A percentile compares a stretch with the other conserved stretches of the same genome.
These are phyloP conservation scores for Anadara kagoshimensis DNA, from an alignment of 1,140 invertebrate genomes.

Conservation along the genomic window DNA sequence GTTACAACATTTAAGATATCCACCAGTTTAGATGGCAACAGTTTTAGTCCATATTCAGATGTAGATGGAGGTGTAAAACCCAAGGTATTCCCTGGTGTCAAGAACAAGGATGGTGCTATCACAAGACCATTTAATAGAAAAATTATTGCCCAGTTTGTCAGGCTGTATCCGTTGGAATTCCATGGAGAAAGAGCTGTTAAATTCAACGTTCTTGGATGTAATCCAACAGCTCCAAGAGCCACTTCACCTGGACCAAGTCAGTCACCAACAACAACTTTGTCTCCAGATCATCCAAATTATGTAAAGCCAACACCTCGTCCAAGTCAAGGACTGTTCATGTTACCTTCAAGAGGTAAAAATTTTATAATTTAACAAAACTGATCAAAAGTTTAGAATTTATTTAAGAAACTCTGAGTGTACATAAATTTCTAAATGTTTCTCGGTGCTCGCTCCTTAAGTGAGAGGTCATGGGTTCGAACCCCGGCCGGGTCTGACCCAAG, in stretches of 20 bases:
- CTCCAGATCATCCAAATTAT: neutral
- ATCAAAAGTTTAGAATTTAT: neutral
- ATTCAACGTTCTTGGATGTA: slow-evolving; percentile 45
- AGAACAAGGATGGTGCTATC: slow-evolving; percentile 46
- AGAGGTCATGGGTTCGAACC: no score
- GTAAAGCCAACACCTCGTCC: slow-evolving; percentile 15
- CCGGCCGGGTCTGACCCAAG: no score
- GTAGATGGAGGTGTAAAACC: slow-evolving; percentile 29
- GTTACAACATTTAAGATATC: slow-evolving; percentile 65
- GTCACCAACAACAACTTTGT: slow-evolving; percentile 10
- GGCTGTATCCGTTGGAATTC: slow-evolving; percentile 40
- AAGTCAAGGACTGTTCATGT: slow-evolving; percentile 9
- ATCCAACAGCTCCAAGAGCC: slow-evolving; percentile 11
- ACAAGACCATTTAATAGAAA: slow-evolving; percentile 56
- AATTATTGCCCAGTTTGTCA: slow-evolving; percentile 53
- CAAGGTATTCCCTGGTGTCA: slow-evolving; percentile 50
- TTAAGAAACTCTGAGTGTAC: neutral
- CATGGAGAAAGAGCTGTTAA: slow-evolving; percentile 27
- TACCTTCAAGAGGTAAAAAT: slow-evolving; percentile 21
- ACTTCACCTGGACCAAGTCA: slow-evolving; percentile 25
- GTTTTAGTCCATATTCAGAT: slow-evolving; percentile 35
- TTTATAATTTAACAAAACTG: neutral
- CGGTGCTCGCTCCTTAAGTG: no score
- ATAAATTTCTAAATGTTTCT: no score
- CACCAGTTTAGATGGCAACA: slow-evolving; percentile 63